These are phyloP conservation scores for Cosmopolites sordidus DNA, from an alignment of 2,888 invertebrate genomes.

Conservation along the genomic window DNA sequence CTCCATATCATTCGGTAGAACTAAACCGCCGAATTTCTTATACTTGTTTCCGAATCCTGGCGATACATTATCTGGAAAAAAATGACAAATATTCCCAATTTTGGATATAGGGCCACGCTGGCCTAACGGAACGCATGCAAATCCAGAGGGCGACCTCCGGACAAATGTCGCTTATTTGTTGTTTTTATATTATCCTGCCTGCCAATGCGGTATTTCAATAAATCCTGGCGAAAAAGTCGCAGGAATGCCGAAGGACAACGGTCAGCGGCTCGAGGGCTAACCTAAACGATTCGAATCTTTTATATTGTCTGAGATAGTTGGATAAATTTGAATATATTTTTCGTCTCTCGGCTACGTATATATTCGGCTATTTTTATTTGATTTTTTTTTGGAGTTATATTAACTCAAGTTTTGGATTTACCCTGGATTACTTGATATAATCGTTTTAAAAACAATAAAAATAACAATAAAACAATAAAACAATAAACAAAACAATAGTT, in stretches of 20 bases:
- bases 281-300: neutral
- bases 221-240: slow-evolving; percentile 21
- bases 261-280: slow-evolving; percentile 15
- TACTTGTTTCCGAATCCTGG: neutral
- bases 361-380: too few relatives aligned
- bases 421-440: too few relatives aligned
- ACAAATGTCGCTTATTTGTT: slow-evolving; percentile 25
- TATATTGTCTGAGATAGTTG: neutral
- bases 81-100: slow-evolving; percentile 25
- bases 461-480: too few relatives aligned
- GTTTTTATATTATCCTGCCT: slow-evolving; percentile 23
- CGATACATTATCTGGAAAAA: slow-evolving; percentile 13
- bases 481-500: too few relatives aligned
- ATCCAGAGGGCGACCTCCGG: slow-evolving; percentile 12
- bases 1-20: too few relatives aligned
- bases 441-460: too few relatives aligned
- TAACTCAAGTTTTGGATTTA: too few relatives aligned
- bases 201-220: slow-evolving; percentile 31
- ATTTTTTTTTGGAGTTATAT: too few relatives aligned
- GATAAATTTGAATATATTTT: neutral
- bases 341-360: neutral
- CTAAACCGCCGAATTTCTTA: too few relatives aligned
- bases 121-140: slow-evolving; percentile 18
- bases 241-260: slow-evolving; percentile 28
- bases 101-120: slow-evolving; percentile 17